Evolutionary conservation across 2,888 invertebrate genomes (phyloP).

Genomic region (Sceliomorpha sp.): DNA sequence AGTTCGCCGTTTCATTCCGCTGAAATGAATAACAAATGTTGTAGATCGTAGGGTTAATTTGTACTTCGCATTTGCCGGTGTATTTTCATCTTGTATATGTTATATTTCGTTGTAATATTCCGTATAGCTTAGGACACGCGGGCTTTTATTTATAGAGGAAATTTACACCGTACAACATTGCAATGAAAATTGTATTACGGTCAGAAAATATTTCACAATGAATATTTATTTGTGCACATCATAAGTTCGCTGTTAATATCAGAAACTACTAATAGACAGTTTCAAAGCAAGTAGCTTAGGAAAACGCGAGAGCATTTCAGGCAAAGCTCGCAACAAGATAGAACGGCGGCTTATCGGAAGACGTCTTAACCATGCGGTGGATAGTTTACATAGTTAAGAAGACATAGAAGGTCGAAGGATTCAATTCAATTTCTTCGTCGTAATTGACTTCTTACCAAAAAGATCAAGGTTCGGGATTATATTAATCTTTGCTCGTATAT

Average conservation of each 20-base stretch:
- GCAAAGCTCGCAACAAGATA: conserved; percentile 30
- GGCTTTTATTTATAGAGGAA: too few species aligned
- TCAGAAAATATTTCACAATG: conserved; percentile 4
- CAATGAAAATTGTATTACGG: too few species aligned
- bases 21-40: too few species aligned
- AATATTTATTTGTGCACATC: conserved; percentile 26
- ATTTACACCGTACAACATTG: too few species aligned
- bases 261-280: conserved; percentile 11
- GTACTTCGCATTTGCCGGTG: too few species aligned
- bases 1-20: too few species aligned
- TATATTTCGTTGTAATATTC: too few species aligned
- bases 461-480: not conserved
- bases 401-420: conserved; percentile 17
- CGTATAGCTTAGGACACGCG: too few species aligned
- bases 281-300: conserved; percentile 5
- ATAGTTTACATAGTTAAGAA: conserved; percentile 73
- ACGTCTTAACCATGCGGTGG: conserved; percentile 64
- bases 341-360: conserved; percentile 55
- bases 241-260: conserved; percentile 28
- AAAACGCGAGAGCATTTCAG: conserved; percentile 9
- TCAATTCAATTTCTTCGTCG: conserved; percentile 15
- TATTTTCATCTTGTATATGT: too few species aligned
- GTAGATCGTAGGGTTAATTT: too few species aligned
- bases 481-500: too few species aligned
- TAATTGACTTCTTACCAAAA: conserved; percentile 16